phyloP scores from a whole-genome alignment of 2,888 invertebrate species.

The Drosophila fungiperda region DNA sequence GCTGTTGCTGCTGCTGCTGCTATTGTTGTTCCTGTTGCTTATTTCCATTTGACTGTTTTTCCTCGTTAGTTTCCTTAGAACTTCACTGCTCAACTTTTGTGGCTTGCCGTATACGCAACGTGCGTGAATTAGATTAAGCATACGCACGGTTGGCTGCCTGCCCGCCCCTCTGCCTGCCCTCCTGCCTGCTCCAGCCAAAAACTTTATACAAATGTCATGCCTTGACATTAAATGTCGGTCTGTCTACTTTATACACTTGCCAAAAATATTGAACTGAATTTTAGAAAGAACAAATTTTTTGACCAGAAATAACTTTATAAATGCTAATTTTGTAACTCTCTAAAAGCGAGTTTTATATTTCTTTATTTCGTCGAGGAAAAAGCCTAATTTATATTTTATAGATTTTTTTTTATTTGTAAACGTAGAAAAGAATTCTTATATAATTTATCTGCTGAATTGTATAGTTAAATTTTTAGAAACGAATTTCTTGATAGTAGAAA shows the following conservation, averaged over 20 bases:
- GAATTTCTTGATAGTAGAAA: too few relatives aligned
- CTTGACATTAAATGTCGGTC: constrained; percentile 37
- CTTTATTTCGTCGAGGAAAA: too few relatives aligned
- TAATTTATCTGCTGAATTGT: too few relatives aligned
- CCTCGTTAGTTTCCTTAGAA: constrained; percentile 41
- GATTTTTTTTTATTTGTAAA: too few relatives aligned
- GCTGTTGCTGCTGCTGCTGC: constrained; percentile 7
- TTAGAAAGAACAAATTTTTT: background rate
- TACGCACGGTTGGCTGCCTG: constrained; percentile 60
- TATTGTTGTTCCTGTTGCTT: constrained; percentile 38
- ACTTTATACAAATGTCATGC: constrained; percentile 50
- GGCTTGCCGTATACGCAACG: constrained; percentile 69
- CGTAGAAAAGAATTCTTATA: too few relatives aligned
- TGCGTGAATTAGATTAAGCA: constrained; percentile 73
- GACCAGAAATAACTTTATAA: background rate
- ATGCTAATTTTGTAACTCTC: background rate
- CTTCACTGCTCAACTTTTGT: constrained; percentile 66
- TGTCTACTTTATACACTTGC: background rate
- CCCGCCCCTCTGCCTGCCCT: constrained; percentile 34
- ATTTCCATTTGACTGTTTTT: constrained; percentile 25
- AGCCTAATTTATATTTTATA: too few relatives aligned
- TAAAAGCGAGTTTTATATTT: background rate
- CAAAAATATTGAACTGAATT: background rate
- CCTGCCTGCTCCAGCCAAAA: constrained; percentile 35
- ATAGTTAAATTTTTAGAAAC: too few relatives aligned